Conservation (phyloP, 2,797 vertebrate species). For the Salmo trutta region DNA sequence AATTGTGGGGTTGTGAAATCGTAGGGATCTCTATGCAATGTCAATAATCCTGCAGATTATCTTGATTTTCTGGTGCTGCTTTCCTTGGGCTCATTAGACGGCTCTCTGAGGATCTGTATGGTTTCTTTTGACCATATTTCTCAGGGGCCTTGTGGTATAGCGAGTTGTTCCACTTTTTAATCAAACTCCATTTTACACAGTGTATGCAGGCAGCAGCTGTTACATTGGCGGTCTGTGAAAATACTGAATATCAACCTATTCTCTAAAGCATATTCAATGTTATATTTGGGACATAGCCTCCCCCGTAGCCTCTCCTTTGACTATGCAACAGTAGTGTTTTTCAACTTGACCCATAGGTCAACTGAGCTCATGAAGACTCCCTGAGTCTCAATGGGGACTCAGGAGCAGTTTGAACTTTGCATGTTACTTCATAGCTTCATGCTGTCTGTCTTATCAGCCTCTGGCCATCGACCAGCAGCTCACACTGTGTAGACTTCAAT, state of each 20-base stretch:
- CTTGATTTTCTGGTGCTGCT: slow-evolving; percentile 45
- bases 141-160: slow-evolving; percentile 9
- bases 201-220: not conserved
- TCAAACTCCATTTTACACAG: not conserved
- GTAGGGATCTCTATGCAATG: slow-evolving; percentile 60
- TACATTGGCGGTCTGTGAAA: not conserved
- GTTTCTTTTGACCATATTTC: not conserved
- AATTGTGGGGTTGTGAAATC: slow-evolving; percentile 59
- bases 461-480: not conserved
- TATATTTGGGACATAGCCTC: not conserved
- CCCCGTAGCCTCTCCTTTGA: not conserved
- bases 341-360: not conserved
- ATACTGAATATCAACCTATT: not conserved
- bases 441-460: slow-evolving; percentile 46
- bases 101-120: slow-evolving; percentile 8
- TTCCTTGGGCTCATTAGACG: slow-evolving; percentile 33
- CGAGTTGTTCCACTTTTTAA: not conserved
- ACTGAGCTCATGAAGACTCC: not conserved
- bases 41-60: slow-evolving; percentile 68
- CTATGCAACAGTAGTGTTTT: not conserved
- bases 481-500: not conserved
- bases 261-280: not conserved
- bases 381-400: not conserved
- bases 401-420: slow-evolving; percentile 69
- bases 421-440: slow-evolving; percentile 33